These are phyloP conservation scores for Engystomops pustulosus DNA, from an alignment of 2,113 vertebrate species.

Conservation along the genomic window DNA sequence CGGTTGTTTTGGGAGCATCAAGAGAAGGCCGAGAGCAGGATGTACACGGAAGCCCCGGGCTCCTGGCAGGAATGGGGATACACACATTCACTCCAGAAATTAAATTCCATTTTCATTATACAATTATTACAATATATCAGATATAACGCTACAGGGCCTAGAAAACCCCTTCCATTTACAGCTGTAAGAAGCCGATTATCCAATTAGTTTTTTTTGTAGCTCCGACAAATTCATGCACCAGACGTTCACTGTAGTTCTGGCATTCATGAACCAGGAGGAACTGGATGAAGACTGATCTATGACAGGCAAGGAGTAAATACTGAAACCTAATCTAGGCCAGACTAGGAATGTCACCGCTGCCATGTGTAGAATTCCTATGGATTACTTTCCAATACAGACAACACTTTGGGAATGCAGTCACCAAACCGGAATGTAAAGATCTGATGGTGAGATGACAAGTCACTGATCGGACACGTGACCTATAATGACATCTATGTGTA, in stretches of 20 bases:
- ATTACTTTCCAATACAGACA: neutral
- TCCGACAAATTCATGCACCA: no score
- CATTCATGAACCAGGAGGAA: no score
- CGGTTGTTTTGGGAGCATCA: no score
- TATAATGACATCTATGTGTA: neutral
- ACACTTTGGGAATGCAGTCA: neutral
- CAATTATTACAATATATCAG: neutral
- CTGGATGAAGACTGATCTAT: neutral
- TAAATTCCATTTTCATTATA: no score
- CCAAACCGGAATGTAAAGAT: neutral
- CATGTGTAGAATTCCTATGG: neutral
- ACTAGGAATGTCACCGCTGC: neutral
- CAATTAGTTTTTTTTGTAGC: no score
- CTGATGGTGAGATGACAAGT: neutral
- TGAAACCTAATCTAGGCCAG: no score
- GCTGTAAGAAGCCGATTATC: no score
- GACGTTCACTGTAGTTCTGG: no score
- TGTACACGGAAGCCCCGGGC: no score
- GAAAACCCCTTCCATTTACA: no score
- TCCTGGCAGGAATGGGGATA: neutral
- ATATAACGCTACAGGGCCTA: neutral
- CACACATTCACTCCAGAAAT: neutral
- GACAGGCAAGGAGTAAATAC: no score
- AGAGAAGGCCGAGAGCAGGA: no score
- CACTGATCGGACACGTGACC: neutral